Percentiles rank a stretch among this genome's conserved stretches.
These are phyloP conservation scores for Priocnemis perturbator DNA, from an alignment of 2,888 invertebrate genomes.

Conservation along the genomic window DNA sequence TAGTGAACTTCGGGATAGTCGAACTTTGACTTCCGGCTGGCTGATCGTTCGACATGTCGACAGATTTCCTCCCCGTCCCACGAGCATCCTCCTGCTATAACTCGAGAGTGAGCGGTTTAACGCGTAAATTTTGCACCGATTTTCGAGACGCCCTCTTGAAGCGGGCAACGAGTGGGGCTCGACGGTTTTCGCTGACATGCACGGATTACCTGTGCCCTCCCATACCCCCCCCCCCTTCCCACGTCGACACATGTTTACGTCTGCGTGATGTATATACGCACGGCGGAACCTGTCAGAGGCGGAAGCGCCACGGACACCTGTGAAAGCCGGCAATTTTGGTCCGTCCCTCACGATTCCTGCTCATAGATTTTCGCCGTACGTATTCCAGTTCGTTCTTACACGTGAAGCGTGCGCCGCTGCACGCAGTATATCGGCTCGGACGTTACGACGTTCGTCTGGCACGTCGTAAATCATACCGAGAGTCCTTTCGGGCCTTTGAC, in stretches of 20 bases:
- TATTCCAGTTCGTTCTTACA: neutral
- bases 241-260: too few species aligned
- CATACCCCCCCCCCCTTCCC: neutral
- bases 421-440: too few species aligned
- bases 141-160: constrained; percentile 36
- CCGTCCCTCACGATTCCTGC: too few species aligned
- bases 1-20: neutral
- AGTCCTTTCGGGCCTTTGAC: constrained; percentile 42
- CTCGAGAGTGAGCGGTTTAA: constrained; percentile 6
- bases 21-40: constrained; percentile 2
- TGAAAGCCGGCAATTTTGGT: too few species aligned
- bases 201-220: constrained; percentile 8
- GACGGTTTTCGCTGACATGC: constrained; percentile 9
- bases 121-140: constrained; percentile 39
- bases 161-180: constrained; percentile 8
- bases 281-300: too few species aligned
- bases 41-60: constrained; percentile 7
- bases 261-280: too few species aligned
- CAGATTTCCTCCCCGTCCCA: neutral
- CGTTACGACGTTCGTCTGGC: constrained; percentile 34
- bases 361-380: too few species aligned
- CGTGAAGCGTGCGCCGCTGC: neutral
- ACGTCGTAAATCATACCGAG: constrained; percentile 49
- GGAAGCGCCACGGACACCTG: too few species aligned
- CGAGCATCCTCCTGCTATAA: neutral